Conservation (phyloP, 2,888 invertebrate genomes). For the Gibbula magus region DNA sequence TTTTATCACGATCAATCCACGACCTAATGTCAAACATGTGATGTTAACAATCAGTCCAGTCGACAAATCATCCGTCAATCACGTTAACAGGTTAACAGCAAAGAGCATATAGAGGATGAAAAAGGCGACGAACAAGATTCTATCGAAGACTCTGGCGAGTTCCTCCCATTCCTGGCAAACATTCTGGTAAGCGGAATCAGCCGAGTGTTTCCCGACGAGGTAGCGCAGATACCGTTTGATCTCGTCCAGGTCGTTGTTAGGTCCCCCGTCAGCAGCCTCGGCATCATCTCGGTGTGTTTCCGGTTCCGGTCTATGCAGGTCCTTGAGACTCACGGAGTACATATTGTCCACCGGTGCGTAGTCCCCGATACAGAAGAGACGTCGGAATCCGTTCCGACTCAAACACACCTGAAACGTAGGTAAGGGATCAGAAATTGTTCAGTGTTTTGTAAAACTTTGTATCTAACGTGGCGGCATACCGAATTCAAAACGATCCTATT, state of each 20-base stretch:
- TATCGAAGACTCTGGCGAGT: conserved; percentile 42
- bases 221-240: conserved; percentile 35
- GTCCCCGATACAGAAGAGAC: conserved; percentile 40
- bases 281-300: not conserved
- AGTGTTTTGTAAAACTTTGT: too few species aligned
- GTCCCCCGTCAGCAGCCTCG: not conserved
- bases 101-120: conserved; percentile 40
- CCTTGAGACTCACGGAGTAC: conserved; percentile 30
- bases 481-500: too few species aligned
- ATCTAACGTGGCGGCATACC: too few species aligned
- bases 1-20: too few species aligned
- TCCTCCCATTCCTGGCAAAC: conserved; percentile 46
- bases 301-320: not conserved
- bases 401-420: conserved; percentile 36
- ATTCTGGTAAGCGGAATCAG: conserved; percentile 39
- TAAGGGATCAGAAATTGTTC: not conserved
- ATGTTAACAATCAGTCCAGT: too few species aligned
- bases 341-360: conserved; percentile 41
- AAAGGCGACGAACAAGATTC: conserved; percentile 41
- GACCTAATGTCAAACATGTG: too few species aligned
- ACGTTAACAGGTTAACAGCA: conserved; percentile 36
- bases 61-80: not conserved
- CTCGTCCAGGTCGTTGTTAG: conserved; percentile 21
- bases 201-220: conserved; percentile 42
- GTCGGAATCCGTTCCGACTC: conserved; percentile 38